Evolutionary conservation across 2,888 invertebrate species (phyloP).

Genomic region (Junonia oenone): DNA sequence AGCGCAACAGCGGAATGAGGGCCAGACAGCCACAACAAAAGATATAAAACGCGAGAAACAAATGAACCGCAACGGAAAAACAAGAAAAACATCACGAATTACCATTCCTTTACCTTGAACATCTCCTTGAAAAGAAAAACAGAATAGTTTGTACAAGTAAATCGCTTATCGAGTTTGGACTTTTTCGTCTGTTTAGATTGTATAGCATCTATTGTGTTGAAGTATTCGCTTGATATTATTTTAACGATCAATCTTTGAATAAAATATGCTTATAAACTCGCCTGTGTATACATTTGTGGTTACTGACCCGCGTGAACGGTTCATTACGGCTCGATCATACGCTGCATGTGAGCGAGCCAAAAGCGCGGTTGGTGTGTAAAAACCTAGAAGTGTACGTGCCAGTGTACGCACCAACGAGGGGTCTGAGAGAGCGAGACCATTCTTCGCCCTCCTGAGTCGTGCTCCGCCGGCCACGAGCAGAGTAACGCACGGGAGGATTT

Average conservation of each 20-base stretch:
- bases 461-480: no score
- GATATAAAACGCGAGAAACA: constrained; percentile 14
- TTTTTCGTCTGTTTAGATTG: neutral
- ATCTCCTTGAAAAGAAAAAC: neutral
- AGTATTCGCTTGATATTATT: neutral
- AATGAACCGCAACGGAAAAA: constrained; percentile 22
- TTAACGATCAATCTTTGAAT: neutral
- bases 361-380: no score
- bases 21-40: constrained; percentile 19
- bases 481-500: no score
- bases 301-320: no score
- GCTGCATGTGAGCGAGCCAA: no score
- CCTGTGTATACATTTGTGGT: no score
- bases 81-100: constrained; percentile 22
- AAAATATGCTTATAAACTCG: neutral
- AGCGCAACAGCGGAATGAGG: constrained; percentile 16
- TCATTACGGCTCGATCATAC: no score
- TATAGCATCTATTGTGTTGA: neutral
- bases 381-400: no score
- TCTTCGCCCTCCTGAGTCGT: no score
- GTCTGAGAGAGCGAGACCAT: no score
- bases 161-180: neutral
- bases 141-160: neutral
- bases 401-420: no score
- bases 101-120: constrained; percentile 11